Conservation (phyloP, 2,888 invertebrate species). For the Linnaemya vulpina region DNA sequence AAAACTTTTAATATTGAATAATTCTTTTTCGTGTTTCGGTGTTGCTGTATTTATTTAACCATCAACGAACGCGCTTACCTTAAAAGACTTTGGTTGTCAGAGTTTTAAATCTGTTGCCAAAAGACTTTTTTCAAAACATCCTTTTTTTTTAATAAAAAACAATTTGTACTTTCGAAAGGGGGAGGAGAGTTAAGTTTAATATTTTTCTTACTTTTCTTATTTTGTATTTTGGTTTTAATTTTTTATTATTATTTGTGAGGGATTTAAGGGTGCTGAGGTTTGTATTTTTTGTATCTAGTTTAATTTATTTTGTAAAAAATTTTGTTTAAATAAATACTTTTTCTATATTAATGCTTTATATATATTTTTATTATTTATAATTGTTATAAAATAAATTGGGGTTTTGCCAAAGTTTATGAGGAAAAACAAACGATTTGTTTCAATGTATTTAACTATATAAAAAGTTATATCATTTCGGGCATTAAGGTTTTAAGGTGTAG, state of each 20-base stretch:
- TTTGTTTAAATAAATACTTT: conserved; percentile 63
- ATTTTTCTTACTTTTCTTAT: conserved; percentile 78
- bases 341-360: conserved; percentile 33
- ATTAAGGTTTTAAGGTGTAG: background rate
- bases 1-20: conserved; percentile 36
- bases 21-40: conserved; percentile 41
- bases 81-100: conserved; percentile 9
- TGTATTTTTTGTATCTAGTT: conserved; percentile 79
- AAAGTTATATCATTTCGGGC: conserved; percentile 26
- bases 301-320: conserved; percentile 65
- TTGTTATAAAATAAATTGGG: conserved; percentile 47
- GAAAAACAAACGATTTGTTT: background rate
- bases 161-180: conserved; percentile 83
- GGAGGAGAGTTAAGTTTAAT: conserved; percentile 78
- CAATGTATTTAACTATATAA: background rate
- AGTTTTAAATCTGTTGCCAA: conserved; percentile 26
- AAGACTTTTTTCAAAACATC: conserved; percentile 75
- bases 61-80: conserved; percentile 33
- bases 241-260: conserved; percentile 76
- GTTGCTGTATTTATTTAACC: conserved; percentile 43
- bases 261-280: conserved; percentile 81
- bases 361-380: background rate
- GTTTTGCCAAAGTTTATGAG: conserved; percentile 41
- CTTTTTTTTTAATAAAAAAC: conserved; percentile 80
- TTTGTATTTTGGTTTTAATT: conserved; percentile 73